Evolutionary conservation across 2,888 invertebrate genomes (phyloP).

Genomic region (Julus scanicus): DNA sequence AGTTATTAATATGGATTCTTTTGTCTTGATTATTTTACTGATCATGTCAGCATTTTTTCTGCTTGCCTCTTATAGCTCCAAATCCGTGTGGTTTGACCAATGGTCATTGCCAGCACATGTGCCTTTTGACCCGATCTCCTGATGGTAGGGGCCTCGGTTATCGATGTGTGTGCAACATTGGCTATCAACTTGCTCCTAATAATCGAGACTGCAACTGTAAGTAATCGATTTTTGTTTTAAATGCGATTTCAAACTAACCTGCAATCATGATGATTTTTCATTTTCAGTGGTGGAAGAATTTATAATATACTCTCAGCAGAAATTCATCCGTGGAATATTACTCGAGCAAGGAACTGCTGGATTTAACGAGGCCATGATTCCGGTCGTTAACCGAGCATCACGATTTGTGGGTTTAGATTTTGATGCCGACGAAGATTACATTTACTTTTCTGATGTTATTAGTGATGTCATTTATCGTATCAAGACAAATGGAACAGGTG

Average conservation of each 20-base stretch:
- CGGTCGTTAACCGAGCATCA: conserved; percentile 89
- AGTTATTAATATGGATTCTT: background rate
- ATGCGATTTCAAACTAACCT: background rate
- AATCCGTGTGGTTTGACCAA: conserved; percentile 90
- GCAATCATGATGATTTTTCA: background rate
- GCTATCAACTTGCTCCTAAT: conserved; percentile 80
- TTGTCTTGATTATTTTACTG: conserved; percentile 13
- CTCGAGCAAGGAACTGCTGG: conserved; percentile 87
- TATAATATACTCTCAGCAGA: conserved; percentile 93
- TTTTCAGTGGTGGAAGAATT: conserved; percentile 80
- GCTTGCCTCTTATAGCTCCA: conserved; percentile 64
- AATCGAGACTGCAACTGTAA: conserved; percentile 79
- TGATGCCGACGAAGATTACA: conserved; percentile 87
- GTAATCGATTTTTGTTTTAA: conserved; percentile 59
- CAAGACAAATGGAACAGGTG: conserved; percentile 68
- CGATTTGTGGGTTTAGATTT: conserved; percentile 96
- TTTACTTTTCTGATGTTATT: conserved; percentile 97
- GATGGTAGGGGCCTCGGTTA: conserved; percentile 78
- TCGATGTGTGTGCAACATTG: conserved; percentile 91
- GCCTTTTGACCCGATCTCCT: conserved; percentile 80
- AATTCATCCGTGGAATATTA: conserved; percentile 92
- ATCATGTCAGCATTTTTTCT: conserved; percentile 7
- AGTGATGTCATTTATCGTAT: conserved; percentile 88
- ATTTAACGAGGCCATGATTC: conserved; percentile 94
- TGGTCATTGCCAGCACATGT: conserved; percentile 93